Evolutionary conservation across 2,888 invertebrate species (phyloP).

Genomic region (Achlya flavicornis): DNA sequence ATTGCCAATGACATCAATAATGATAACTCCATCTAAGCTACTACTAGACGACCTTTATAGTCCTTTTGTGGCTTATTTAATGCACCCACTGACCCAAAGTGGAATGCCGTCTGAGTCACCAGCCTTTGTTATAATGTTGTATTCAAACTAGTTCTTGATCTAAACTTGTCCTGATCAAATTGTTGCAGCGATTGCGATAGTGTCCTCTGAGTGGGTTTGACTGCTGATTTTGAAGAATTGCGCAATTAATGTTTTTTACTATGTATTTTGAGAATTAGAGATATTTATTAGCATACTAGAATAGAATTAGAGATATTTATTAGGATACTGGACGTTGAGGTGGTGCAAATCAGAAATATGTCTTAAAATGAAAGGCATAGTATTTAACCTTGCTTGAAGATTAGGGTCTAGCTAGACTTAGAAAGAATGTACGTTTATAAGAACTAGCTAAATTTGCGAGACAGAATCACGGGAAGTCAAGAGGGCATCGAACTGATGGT

Average conservation of each 20-base stretch:
- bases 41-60: slow-evolving; percentile 41
- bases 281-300: no score
- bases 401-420: no score
- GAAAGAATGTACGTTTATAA: neutral
- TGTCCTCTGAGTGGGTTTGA: neutral
- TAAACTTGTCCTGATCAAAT: slow-evolving; percentile 11
- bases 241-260: no score
- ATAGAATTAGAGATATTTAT: no score
- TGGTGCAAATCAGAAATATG: no score
- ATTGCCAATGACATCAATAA: slow-evolving; percentile 9
- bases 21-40: slow-evolving; percentile 22
- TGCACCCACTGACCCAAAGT: slow-evolving; percentile 37
- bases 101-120: slow-evolving; percentile 26
- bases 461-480: neutral
- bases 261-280: neutral
- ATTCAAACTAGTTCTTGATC: slow-evolving; percentile 13
- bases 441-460: neutral
- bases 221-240: neutral
- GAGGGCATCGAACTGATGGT: neutral
- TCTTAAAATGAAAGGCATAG: no score
- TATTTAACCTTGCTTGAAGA: no score
- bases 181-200: slow-evolving; percentile 1
- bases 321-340: no score
- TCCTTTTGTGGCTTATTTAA: slow-evolving; percentile 44
- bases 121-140: slow-evolving; percentile 14